A percentile compares a stretch with the other conserved stretches of the same genome.
Conservation (phyloP, 2,113 vertebrate genomes). For the Sceloporus undulatus region DNA sequence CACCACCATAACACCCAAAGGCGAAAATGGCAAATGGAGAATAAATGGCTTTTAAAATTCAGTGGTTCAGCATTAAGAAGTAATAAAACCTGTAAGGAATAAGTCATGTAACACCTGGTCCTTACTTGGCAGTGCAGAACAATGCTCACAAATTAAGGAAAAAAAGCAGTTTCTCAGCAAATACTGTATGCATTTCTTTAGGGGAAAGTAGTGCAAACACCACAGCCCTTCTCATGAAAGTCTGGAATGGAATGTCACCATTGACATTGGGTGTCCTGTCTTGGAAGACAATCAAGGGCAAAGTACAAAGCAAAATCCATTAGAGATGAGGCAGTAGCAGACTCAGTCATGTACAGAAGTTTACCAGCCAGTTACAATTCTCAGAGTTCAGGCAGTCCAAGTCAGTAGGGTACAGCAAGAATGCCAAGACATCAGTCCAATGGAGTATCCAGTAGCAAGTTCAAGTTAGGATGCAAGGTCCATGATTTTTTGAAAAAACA, state of each 20-base stretch:
- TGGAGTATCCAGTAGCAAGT: too few relatives aligned
- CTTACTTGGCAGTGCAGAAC: not conserved
- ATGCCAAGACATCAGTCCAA: too few relatives aligned
- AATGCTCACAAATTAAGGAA: constrained; percentile 9
- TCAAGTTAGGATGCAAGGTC: too few relatives aligned
- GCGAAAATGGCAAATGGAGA: not conserved
- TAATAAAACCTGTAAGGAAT: constrained; percentile 7
- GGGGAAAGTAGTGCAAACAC: not conserved
- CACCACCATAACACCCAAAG: not conserved
- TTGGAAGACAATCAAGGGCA: too few relatives aligned
- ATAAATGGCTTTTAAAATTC: constrained; percentile 16
- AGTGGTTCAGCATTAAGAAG: constrained; percentile 12
- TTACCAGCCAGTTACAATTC: too few relatives aligned
- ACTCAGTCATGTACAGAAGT: too few relatives aligned
- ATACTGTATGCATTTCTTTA: not conserved
- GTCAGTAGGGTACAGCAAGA: too few relatives aligned
- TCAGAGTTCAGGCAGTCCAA: too few relatives aligned
- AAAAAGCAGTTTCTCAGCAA: not conserved
- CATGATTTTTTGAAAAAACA: too few relatives aligned
- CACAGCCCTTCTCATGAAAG: not conserved
- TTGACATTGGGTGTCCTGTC: not conserved
- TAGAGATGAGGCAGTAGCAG: too few relatives aligned
- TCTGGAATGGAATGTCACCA: not conserved
- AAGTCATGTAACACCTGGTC: constrained; percentile 6
- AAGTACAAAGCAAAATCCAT: too few relatives aligned